Conservation (phyloP, 2,113 vertebrate species). For the Macquaria australasica region DNA sequence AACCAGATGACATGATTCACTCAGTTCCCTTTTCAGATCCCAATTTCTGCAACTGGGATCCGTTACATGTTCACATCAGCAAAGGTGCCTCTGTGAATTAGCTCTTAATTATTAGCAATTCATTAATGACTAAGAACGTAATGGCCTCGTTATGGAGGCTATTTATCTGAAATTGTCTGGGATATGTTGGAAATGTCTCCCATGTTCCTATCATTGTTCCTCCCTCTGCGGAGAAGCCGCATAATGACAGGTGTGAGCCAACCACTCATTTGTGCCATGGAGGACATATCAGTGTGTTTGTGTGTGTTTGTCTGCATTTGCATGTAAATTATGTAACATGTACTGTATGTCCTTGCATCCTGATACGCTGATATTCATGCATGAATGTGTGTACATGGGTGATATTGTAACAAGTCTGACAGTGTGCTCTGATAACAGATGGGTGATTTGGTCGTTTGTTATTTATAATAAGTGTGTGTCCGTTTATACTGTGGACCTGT, state of each 20-base stretch:
- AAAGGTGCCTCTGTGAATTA: not conserved
- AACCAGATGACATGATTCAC: constrained; percentile 47
- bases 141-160: constrained; percentile 14
- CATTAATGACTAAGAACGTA: constrained; percentile 35
- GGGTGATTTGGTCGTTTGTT: constrained; percentile 48
- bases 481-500: constrained; percentile 6
- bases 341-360: constrained; percentile 41
- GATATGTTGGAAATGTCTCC: constrained; percentile 7
- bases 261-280: constrained; percentile 1
- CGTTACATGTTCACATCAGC: constrained; percentile 16
- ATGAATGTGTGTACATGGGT: constrained; percentile 34
- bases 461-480: constrained; percentile 50
- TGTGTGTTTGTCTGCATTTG: constrained; percentile 29
- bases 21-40: constrained; percentile 24
- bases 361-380: constrained; percentile 31
- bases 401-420: constrained; percentile 35
- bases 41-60: constrained; percentile 17
- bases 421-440: constrained; percentile 51
- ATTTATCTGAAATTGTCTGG: constrained; percentile 45
- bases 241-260: constrained; percentile 24
- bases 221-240: not conserved
- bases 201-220: constrained; percentile 11
- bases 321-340: constrained; percentile 55
- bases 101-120: constrained; percentile 47
- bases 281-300: not conserved